Evolutionary conservation across 2,113 vertebrate species (phyloP).

Genomic region (Atherinomorus stipes): DNA sequence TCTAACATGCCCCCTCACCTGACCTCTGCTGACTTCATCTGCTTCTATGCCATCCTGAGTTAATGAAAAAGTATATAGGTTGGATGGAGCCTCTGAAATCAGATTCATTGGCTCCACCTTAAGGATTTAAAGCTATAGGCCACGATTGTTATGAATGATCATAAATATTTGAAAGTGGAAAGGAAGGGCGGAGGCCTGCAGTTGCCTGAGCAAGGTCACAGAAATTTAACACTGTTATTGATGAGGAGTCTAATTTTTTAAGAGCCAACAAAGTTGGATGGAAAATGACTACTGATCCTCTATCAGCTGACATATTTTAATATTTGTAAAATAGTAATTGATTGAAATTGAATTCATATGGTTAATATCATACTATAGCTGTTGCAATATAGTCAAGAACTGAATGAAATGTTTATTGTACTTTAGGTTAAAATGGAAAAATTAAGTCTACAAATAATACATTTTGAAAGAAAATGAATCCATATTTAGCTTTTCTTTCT

Average conservation of each 20-base stretch:
- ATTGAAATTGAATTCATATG: too few relatives aligned
- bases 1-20: neutral
- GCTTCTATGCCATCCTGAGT: neutral
- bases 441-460: too few relatives aligned
- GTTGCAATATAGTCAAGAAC: too few relatives aligned
- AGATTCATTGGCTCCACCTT: neutral
- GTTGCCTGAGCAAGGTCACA: constrained; percentile 24
- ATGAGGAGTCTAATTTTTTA: neutral
- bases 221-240: neutral
- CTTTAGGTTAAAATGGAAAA: too few relatives aligned
- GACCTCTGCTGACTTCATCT: neutral
- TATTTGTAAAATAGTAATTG: too few relatives aligned
- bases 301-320: too few relatives aligned
- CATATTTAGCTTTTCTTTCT: too few relatives aligned
- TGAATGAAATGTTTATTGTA: too few relatives aligned
- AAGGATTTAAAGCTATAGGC: neutral
- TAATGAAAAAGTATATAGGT: constrained; percentile 36
- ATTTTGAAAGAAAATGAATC: too few relatives aligned
- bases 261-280: too few relatives aligned
- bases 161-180: constrained; percentile 21
- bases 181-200: neutral
- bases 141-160: neutral
- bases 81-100: neutral
- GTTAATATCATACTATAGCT: too few relatives aligned
- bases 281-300: too few relatives aligned